Base-by-base conservation (phyloP, 2,888 invertebrate genomes). In the Altica lythri region DNA sequence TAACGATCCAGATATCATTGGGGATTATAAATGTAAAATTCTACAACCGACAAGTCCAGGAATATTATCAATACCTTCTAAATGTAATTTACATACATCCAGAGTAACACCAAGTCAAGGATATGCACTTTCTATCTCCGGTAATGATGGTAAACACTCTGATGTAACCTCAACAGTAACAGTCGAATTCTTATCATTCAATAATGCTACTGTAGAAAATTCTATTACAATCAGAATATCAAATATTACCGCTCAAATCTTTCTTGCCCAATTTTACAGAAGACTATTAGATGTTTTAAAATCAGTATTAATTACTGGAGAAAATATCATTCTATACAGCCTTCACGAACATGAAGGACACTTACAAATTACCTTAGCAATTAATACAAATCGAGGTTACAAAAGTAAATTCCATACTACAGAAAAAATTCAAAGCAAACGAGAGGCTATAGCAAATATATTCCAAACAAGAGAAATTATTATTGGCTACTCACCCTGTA, bases 151-250 rank as follows among this genome's bases (percentile, higher is more conserved):
- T 1, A 84, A 86, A 63, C 93, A 94, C 71, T 81, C 83, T 50
- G 89, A 92, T 75, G 95, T 95, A 0, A 79, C 86, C n/a, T 95
- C 95, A 1, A 88, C 89, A 4, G 87, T 94, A 2, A 88, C 88
- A 3, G 85, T 96, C 0, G 88, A 91, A 71, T 92, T 93, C 69
- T 79, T 88, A 44, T 81, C 83, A 2, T 92, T 94, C 71, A 86
- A 88, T 63, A 93, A 94, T 70, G 75, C 77, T 9, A 94, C 94
- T 0, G 83, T 96, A 2, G 87, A 89, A 48, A 90, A 93, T 73
- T 91, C 92, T 6, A 79, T 94, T 0, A 89, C 91, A 0, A 74
- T 95, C 10, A 82, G 87, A 65, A 80, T 95, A 32, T 79, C 82
- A 2, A 90, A 91, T 68, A 82, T 88, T 70, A 86, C 86, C 0